phyloP scores from a whole-genome alignment of 1,140 invertebrate genomes.

The Camponotus pennsylvanicus region DNA sequence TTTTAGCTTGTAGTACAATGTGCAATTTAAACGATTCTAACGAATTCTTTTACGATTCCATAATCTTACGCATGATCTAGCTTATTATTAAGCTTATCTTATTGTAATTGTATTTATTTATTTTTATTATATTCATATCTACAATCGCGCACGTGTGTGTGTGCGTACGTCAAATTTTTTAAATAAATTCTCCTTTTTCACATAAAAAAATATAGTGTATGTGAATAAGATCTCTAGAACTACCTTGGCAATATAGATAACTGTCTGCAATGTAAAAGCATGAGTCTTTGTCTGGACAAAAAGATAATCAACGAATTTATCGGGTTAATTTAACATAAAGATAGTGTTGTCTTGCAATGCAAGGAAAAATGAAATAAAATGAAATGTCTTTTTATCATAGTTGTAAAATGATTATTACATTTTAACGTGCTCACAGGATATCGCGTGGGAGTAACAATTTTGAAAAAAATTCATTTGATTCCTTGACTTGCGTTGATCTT shows the following conservation, averaged over 20 bases:
- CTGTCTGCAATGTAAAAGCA: neutral
- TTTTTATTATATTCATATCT: neutral
- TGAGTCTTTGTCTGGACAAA: neutral
- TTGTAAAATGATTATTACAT: neutral
- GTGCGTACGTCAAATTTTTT: neutral
- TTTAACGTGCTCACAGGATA: neutral
- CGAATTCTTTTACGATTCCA: no score
- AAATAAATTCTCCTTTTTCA: constrained; percentile 6
- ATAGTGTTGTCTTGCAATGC: neutral
- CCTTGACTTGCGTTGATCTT: neutral
- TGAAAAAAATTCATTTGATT: neutral
- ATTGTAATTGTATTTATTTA: neutral
- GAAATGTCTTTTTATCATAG: neutral
- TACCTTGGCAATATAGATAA: neutral
- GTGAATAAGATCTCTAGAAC: constrained; percentile 20
- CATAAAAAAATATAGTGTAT: neutral
- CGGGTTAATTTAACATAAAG: neutral
- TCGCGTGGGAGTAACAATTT: neutral
- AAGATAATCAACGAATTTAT: neutral
- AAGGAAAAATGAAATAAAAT: neutral
- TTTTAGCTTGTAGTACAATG: neutral
- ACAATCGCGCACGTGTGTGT: no score
- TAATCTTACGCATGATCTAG: no score
- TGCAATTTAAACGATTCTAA: neutral
- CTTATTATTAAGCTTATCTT: no score